A percentile compares a stretch with the other conserved stretches of the same genome.
Conservation (phyloP, 2,888 invertebrate genomes). For the Kryphioiulus occultus region DNA sequence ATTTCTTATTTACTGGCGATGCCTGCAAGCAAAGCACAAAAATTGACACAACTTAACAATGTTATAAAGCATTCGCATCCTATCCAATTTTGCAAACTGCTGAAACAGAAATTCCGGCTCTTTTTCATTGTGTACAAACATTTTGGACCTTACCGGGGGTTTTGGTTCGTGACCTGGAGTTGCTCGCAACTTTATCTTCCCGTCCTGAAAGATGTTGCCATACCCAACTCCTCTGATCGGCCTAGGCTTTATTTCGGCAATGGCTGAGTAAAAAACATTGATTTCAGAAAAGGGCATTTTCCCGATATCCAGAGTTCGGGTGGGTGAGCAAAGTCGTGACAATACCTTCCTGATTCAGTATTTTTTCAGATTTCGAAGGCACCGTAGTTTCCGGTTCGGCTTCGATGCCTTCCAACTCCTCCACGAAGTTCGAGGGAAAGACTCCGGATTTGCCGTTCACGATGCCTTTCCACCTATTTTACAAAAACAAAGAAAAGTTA, state of each 20-base stretch:
- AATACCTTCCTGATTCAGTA: slow-evolving; percentile 33
- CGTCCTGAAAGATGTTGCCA: slow-evolving; percentile 63
- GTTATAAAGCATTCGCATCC: not conserved
- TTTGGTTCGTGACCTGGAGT: slow-evolving; percentile 51
- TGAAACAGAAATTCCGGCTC: too few relatives aligned
- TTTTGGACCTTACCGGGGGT: not conserved
- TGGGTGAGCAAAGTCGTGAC: not conserved
- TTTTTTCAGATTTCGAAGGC: not conserved
- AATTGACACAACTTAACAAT: too few relatives aligned
- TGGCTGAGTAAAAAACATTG: not conserved
- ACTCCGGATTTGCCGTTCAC: slow-evolving; percentile 84
- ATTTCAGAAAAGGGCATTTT: not conserved
- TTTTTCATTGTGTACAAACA: too few relatives aligned
- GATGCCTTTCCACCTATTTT: slow-evolving; percentile 70
- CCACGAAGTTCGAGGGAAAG: slow-evolving; percentile 96
- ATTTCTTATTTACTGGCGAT: slow-evolving; percentile 46
- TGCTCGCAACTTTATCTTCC: slow-evolving; percentile 60
- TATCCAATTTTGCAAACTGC: too few relatives aligned
- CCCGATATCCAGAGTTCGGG: not conserved
- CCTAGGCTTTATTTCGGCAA: slow-evolving; percentile 60
- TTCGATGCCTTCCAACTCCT: slow-evolving; percentile 61
- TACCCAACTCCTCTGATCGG: slow-evolving; percentile 62
- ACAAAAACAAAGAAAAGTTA: not conserved
- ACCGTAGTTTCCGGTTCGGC: slow-evolving; percentile 41
- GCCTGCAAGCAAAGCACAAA: not conserved